Evolutionary conservation across 2,888 invertebrate species (phyloP).

Genomic region (Itoplectis maculator): DNA sequence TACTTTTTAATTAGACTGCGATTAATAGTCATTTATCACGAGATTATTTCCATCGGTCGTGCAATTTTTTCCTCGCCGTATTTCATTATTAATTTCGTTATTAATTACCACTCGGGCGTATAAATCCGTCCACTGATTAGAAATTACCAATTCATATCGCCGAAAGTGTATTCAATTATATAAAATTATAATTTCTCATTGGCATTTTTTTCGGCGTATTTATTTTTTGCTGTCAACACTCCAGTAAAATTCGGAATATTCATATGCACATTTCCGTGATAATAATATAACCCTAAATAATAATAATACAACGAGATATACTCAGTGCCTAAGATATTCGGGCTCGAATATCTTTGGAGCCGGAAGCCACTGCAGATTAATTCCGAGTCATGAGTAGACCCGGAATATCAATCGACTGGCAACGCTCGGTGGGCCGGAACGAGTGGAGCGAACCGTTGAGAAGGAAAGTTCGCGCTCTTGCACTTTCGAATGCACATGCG

Average conservation of each 20-base stretch:
- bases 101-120: background rate
- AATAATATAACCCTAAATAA: constrained; percentile 12
- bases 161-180: too few relatives aligned
- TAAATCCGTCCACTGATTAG: background rate
- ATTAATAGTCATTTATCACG: too few relatives aligned
- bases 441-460: background rate
- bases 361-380: constrained; percentile 6
- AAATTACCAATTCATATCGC: constrained; percentile 15
- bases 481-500: constrained; percentile 7
- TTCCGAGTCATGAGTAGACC: constrained; percentile 27
- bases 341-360: background rate
- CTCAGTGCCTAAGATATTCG: background rate
- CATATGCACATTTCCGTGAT: background rate
- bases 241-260: background rate
- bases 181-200: background rate
- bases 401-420: constrained; percentile 30
- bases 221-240: too few relatives aligned
- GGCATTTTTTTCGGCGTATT: background rate
- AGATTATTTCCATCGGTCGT: too few relatives aligned
- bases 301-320: constrained; percentile 1
- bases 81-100: background rate
- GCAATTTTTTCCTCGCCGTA: background rate
- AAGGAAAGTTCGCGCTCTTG: background rate
- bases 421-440: background rate
- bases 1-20: too few relatives aligned